Percentiles rank a stretch among this genome's conserved stretches.
Conservation (phyloP, 2,113 vertebrate species). For the Ahaetulla prasina region DNA sequence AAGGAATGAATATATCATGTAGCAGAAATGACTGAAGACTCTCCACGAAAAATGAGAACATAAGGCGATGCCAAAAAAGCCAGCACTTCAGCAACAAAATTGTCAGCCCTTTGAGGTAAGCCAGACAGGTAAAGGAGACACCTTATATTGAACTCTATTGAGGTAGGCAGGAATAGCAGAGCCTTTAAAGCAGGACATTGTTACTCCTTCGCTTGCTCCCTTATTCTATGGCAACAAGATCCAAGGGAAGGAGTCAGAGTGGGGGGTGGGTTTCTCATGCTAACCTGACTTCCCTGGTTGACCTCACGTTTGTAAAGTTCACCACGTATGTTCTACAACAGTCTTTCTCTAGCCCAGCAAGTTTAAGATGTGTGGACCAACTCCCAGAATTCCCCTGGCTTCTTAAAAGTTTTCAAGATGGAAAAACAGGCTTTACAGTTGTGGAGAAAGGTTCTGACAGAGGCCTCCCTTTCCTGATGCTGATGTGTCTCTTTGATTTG, state of each 20-base stretch:
- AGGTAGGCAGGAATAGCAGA: neutral
- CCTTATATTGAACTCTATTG: neutral
- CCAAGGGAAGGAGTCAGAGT: neutral
- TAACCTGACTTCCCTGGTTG: neutral
- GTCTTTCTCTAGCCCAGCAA: neutral
- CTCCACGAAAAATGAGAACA: neutral
- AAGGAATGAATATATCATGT: neutral
- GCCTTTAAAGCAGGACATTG: neutral
- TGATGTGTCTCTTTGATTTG: neutral
- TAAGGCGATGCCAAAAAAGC: neutral
- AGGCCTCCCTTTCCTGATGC: accelerated
- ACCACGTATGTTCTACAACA: neutral
- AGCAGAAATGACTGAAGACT: neutral
- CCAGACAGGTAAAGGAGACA: neutral
- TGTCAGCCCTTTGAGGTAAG: neutral
- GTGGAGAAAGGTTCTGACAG: too few species aligned
- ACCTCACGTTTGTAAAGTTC: neutral
- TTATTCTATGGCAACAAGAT: neutral
- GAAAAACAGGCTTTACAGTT: neutral
- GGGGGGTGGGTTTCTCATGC: neutral
- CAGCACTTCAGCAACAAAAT: neutral
- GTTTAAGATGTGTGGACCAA: neutral
- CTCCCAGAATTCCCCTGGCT: neutral
- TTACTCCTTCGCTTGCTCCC: neutral
- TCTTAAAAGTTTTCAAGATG: neutral